Base-by-base conservation (phyloP, 2,888 invertebrate genomes). In the Cephus spinipes region DNA sequence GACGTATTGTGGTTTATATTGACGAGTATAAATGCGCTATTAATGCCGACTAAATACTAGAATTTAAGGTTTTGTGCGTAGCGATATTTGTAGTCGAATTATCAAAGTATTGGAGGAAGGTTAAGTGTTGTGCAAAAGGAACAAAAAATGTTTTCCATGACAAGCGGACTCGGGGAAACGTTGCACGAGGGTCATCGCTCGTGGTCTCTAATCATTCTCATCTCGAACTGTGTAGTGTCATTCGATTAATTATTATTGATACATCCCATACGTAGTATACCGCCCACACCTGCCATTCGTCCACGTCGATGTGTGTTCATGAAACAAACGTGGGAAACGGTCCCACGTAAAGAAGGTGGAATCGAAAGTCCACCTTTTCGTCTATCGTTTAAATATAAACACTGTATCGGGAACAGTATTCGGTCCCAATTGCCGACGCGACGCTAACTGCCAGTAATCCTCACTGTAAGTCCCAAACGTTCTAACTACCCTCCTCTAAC, bases 1-100 rank as follows among this genome's bases (percentile, higher is more conserved):
- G 74, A 74, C 30, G 23, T 74, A 74, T 74, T 36, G 74, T 74
- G 74, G 74, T 74, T 74, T 74, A 74, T 74, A 74, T 74, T 34
- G 74, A 32, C 36, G 35, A 74, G 33, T 36, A 74, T 34, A 74
- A 36, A 74, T 74, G 74, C 55, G 55, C 23, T 55, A 55, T 55
- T 55, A 55, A 55, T 55, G 23, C 55, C 23, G 55, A 55, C 55
- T 55, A 55, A 55, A 23, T 55, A 55, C 74, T 33, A 74, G 74
- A 32, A 32, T 71, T 3, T 71, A 71, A 71, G 71, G 31, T 31
- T 32, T 11, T 33, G 71, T 33, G 71, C 71, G 71, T 31, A 71
- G 55, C 55, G 55, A 55, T 55, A 55, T 9, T 55, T 23, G 23
- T 55, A 55, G 55, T 23, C 55, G 23, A 23, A 55, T 55, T 55